phyloP scores from a whole-genome alignment of 1,140 invertebrate genomes.

The Cydia fagiglandana region DNA sequence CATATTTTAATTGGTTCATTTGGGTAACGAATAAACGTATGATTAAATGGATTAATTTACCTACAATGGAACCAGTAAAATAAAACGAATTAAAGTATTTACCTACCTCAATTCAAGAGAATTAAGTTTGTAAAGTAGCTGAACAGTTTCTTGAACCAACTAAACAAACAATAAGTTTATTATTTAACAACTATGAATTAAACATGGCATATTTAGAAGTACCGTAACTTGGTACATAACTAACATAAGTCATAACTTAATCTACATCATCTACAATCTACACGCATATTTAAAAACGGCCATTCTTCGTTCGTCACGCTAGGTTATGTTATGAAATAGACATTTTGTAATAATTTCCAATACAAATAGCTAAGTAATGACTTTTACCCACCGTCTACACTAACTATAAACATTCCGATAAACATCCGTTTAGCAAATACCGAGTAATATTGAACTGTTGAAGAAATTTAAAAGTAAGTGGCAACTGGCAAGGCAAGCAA shows the following conservation, averaged over 20 bases:
- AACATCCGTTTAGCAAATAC: not conserved
- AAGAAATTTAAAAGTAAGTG: constrained; percentile 2
- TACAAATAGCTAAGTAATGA: not conserved
- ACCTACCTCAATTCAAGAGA: not conserved
- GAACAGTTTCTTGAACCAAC: not conserved
- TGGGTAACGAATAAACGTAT: too few relatives aligned
- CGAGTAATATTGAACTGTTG: not conserved
- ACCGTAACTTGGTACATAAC: not conserved
- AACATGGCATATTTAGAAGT: not conserved
- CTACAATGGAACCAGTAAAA: too few relatives aligned
- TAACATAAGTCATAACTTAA: too few relatives aligned
- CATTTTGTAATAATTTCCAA: not conserved
- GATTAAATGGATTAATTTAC: too few relatives aligned
- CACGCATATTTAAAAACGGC: constrained; percentile 6
- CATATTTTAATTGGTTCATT: too few relatives aligned
- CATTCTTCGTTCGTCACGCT: not conserved
- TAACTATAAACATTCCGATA: not conserved
- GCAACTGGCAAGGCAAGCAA: constrained; percentile 29
- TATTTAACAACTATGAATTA: not conserved
- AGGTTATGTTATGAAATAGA: constrained; percentile 14
- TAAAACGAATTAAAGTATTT: too few relatives aligned
- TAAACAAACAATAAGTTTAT: not conserved
- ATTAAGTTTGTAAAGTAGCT: not conserved
- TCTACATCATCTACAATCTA: not conserved
- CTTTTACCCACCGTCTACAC: not conserved